Conservation (phyloP, 92 coral and sea anemone genomes). For the Parazoanthus atlanticus region DNA sequence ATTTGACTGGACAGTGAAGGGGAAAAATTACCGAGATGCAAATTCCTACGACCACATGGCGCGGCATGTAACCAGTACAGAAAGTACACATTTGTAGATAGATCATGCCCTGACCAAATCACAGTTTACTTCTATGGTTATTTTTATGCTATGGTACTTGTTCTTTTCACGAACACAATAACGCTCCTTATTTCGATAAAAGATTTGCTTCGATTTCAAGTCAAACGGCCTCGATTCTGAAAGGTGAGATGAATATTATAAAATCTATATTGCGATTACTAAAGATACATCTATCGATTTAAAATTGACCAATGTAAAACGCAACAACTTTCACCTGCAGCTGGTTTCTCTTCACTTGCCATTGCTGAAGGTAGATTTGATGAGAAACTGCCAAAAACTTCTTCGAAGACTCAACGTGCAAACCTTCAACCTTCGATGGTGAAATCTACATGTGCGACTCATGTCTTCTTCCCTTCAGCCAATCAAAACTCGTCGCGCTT, state of each 20-base stretch:
- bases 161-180: too few species aligned
- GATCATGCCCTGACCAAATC: background rate
- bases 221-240: too few species aligned
- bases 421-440: background rate
- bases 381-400: background rate
- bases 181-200: too few species aligned
- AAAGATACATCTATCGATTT: background rate
- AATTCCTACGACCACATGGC: background rate
- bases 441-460: background rate
- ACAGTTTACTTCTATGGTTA: too few species aligned
- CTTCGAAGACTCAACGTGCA: background rate
- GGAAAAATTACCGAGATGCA: background rate
- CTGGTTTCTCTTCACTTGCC: conserved; percentile 72
- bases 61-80: background rate
- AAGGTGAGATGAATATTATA: too few species aligned
- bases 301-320: background rate
- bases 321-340: conserved; percentile 42
- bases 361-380: conserved; percentile 19
- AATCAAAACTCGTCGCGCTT: conserved; percentile 15
- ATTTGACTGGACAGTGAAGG: too few species aligned
- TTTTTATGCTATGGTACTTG: too few species aligned
- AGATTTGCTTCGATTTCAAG: too few species aligned
- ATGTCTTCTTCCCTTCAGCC: background rate
- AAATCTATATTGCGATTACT: too few species aligned
- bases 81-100: background rate